Percentiles rank a stretch among this genome's conserved stretches.
phyloP scores from a whole-genome alignment of 2,797 vertebrate genomes.

The Tapirus indicus region DNA sequence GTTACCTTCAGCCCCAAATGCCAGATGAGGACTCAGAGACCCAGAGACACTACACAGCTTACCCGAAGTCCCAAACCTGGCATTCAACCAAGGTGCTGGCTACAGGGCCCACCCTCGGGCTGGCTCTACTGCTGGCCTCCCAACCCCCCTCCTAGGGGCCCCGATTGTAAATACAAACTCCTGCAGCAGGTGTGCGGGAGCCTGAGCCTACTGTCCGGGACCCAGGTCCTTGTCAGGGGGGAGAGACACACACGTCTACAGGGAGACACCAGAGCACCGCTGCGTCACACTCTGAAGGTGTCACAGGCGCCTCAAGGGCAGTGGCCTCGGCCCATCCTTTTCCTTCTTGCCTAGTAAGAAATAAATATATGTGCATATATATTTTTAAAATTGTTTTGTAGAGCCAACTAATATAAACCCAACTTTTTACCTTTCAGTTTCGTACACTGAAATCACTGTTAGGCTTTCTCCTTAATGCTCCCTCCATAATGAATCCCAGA shows the following conservation, averaged over 20 bases:
- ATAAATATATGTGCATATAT: background rate
- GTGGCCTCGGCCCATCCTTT: fast-evolving
- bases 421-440: background rate
- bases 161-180: background rate
- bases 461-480: background rate
- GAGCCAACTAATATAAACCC: too few species aligned
- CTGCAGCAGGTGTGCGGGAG: background rate
- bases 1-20: background rate
- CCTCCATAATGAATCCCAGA: background rate
- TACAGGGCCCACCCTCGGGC: background rate
- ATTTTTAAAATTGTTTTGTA: background rate
- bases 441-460: fast-evolving
- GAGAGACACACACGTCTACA: background rate
- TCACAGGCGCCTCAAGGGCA: background rate
- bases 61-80: background rate
- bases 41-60: background rate
- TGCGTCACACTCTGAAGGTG: background rate
- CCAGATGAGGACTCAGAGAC: background rate
- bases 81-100: background rate
- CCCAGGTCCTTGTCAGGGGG: background rate
- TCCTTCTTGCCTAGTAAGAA: background rate
- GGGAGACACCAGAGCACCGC: background rate
- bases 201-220: background rate
- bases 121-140: background rate
- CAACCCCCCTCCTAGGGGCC: too few species aligned